phyloP scores from a whole-genome alignment of 2,888 invertebrate species.

The Gerosis bhagava region DNA sequence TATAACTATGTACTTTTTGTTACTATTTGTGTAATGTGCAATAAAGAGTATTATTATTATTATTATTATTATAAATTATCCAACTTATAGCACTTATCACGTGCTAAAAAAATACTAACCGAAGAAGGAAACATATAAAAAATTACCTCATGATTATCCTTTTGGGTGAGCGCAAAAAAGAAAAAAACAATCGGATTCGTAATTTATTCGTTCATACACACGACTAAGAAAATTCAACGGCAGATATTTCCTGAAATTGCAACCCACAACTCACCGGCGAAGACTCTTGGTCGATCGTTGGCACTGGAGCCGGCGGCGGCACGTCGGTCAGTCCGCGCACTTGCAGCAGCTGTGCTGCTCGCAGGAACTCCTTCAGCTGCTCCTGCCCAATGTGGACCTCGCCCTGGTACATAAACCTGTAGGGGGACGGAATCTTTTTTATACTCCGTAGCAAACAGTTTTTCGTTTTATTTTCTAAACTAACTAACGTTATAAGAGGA shows the following conservation, averaged over 20 bases:
- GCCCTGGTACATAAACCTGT: slow-evolving; percentile 95
- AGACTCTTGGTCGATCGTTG: slow-evolving; percentile 84
- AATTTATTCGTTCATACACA: background rate
- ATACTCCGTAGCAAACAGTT: too few species aligned
- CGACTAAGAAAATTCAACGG: background rate
- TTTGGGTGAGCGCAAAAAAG: slow-evolving; percentile 20
- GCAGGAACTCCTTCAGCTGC: slow-evolving; percentile 92
- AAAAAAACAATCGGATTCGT: slow-evolving; percentile 8
- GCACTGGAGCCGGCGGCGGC: slow-evolving; percentile 74
- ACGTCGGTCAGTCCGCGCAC: slow-evolving; percentile 94
- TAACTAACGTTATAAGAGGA: too few species aligned
- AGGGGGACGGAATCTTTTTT: too few species aligned
- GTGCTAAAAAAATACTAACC: too few species aligned
- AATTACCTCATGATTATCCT: slow-evolving; percentile 20
- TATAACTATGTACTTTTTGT: too few species aligned
- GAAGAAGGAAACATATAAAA: too few species aligned
- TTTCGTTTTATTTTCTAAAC: too few species aligned
- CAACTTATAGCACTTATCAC: too few species aligned
- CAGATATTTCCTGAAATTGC: background rate
- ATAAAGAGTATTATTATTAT: too few species aligned
- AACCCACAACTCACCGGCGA: slow-evolving; percentile 83
- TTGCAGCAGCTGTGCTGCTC: slow-evolving; percentile 94
- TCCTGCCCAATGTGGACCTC: slow-evolving; percentile 95
- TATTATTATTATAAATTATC: too few species aligned
- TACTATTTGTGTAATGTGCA: too few species aligned